Conservation (phyloP, 2,797 vertebrate species). For the Hydrolagus colliei region DNA sequence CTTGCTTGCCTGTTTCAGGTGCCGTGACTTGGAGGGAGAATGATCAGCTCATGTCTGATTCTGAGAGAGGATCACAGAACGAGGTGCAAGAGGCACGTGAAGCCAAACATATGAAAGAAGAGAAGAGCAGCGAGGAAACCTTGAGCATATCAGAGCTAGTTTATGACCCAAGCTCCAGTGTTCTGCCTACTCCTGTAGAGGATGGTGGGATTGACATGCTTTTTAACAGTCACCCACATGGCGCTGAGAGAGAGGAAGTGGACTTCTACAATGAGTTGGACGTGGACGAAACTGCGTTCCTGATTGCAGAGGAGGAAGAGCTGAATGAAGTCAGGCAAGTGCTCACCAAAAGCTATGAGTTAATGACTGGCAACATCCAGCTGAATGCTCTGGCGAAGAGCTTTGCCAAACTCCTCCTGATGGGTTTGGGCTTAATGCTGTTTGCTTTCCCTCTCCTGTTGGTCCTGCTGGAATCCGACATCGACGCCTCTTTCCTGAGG, state of each 20-base stretch:
- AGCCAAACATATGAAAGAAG: conserved; percentile 48
- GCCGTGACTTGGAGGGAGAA: conserved; percentile 53
- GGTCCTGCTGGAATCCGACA: conserved; percentile 88
- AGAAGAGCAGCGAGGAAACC: conserved; percentile 57
- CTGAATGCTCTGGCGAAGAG: conserved; percentile 77
- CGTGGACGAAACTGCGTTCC: conserved; percentile 69
- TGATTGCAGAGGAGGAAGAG: conserved; percentile 71
- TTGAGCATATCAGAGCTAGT: conserved; percentile 82
- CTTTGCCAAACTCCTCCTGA: conserved; percentile 75
- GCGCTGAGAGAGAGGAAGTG: conserved; percentile 81
- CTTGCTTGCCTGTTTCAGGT: conserved; percentile 2
- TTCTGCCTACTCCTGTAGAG: conserved; percentile 79
- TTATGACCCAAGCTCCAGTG: conserved; percentile 85
- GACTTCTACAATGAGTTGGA: conserved; percentile 84
- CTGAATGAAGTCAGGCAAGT: conserved; percentile 62
- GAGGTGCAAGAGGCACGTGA: conserved; percentile 46
- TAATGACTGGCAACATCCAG: conserved; percentile 73
- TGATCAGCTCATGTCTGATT: conserved; percentile 40
- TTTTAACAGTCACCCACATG: conserved; percentile 74
- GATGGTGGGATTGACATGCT: conserved; percentile 79
- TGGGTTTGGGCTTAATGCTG: conserved; percentile 75
- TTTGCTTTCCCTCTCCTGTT: conserved; percentile 85
- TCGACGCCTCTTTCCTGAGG: conserved; percentile 88
- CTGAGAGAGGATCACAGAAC: conserved; percentile 42
- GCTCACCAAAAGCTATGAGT: conserved; percentile 65